Percentiles rank a stretch among this genome's conserved stretches.
Evolutionary conservation across 2,888 invertebrate species (phyloP).

Genomic region (Spilarctia lutea): DNA sequence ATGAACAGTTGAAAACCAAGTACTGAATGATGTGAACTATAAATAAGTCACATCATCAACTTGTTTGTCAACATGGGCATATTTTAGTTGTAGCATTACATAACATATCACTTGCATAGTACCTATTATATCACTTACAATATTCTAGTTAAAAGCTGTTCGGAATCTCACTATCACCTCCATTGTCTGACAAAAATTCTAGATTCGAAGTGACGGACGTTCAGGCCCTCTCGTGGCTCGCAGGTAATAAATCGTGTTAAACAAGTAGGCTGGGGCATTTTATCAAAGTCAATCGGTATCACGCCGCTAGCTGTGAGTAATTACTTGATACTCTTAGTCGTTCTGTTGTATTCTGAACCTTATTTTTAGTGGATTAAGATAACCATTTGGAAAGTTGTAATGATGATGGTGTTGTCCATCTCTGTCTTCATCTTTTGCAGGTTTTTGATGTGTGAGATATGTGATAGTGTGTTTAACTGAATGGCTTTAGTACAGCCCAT

Average conservation of each 20-base stretch:
- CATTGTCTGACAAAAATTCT: slow-evolving; percentile 50
- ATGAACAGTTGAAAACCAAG: slow-evolving; percentile 12
- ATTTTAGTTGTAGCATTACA: background rate
- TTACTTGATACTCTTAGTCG: slow-evolving; percentile 63
- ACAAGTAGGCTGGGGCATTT: slow-evolving; percentile 86
- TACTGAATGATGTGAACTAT: slow-evolving; percentile 15
- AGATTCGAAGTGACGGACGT: slow-evolving; percentile 56
- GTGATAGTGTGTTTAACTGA: slow-evolving; percentile 43
- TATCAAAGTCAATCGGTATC: slow-evolving; percentile 86
- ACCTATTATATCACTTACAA: too few species aligned
- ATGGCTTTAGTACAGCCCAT: slow-evolving; percentile 29
- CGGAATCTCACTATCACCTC: slow-evolving; percentile 37
- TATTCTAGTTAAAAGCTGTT: background rate
- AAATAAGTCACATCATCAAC: slow-evolving; percentile 20
- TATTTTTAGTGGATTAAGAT: slow-evolving; percentile 26
- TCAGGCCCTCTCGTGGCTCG: slow-evolving; percentile 74
- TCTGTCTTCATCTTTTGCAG: slow-evolving; percentile 52
- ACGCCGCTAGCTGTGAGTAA: slow-evolving; percentile 80
- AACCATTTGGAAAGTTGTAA: slow-evolving; percentile 7
- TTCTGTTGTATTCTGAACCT: slow-evolving; percentile 38
- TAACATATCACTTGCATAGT: too few species aligned
- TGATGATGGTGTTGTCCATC: slow-evolving; percentile 48
- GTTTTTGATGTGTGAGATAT: slow-evolving; percentile 43
- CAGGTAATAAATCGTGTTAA: slow-evolving; percentile 86
- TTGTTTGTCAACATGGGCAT: slow-evolving; percentile 22